A percentile compares a stretch with the other conserved stretches of the same genome.
phyloP scores from a whole-genome alignment of 2,888 invertebrate species.

The Pelosia muscerda region DNA sequence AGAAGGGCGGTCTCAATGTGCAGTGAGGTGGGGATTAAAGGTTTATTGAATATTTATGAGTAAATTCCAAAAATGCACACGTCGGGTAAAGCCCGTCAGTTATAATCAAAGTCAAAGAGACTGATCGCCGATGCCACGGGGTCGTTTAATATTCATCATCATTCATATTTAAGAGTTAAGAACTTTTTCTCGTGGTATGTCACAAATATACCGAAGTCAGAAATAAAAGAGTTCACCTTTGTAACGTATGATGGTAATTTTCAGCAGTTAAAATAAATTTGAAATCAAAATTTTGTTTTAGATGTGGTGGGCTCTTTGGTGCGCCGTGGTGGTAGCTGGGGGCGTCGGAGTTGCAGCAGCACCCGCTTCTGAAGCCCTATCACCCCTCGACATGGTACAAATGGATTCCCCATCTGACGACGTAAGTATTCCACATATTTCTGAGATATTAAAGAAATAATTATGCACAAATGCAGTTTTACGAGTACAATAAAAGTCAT shows the following conservation, averaged over 20 bases:
- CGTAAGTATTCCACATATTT: conserved; percentile 63
- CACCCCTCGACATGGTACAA: conserved; percentile 75
- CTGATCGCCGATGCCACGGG: conserved; percentile 45
- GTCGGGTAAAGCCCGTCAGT: conserved; percentile 32
- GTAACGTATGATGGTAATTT: background rate
- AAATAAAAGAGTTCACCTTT: too few species aligned
- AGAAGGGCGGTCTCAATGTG: conserved; percentile 19
- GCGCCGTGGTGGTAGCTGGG: conserved; percentile 72
- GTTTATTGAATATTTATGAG: conserved; percentile 67
- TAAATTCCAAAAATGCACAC: conserved; percentile 65
- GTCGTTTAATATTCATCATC: conserved; percentile 54
- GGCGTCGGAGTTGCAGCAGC: conserved; percentile 70
- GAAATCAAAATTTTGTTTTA: conserved; percentile 43
- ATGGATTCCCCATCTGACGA: conserved; percentile 77
- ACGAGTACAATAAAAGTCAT: too few species aligned
- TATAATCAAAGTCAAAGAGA: conserved; percentile 54
- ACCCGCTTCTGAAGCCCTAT: conserved; percentile 66
- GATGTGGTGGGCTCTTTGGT: conserved; percentile 84
- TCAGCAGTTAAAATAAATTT: background rate
- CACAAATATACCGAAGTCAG: conserved; percentile 3
- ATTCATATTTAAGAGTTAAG: conserved; percentile 24
- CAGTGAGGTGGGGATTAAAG: conserved; percentile 47
- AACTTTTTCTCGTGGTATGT: conserved; percentile 19
- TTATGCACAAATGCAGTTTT: too few species aligned
- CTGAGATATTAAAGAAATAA: too few species aligned